Evolutionary conservation across 2,888 invertebrate species (phyloP), one percentile per base, ranked within the genome.

Genomic region (Parasteatoda lunata): DNA sequence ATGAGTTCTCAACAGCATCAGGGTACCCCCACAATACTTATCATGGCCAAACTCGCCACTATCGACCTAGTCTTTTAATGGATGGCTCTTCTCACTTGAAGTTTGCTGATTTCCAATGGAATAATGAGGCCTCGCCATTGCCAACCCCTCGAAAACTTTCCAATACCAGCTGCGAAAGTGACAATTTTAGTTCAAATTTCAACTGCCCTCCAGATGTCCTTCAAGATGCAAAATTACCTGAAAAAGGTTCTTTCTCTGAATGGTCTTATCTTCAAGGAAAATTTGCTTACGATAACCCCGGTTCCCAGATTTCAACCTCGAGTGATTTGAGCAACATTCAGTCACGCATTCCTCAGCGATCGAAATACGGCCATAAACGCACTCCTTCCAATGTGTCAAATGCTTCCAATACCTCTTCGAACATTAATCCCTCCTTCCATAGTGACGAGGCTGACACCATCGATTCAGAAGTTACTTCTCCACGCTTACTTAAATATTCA

Each of bases 1-100:
- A 94, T 89, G 94, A 94, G 90, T 94, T 94, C 90, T 92, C 93
- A 3, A 93, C 93, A 51, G 92, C 93, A 48, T 93, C 93, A 71
- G 94, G 94, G 0, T 96, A 94, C 92, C 94, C 94, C 65, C 96
- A 97, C 92, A 96, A 97, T 92, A 97, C 97, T 3, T 98, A 97
- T 93, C 97, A 97, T 92, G 97, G 97, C 0, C 96, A 96, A 75
- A 94, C 95, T 8, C 93, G 95, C 89, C 96, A 96, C 71, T 91
- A 91, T 73, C 89, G 92, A 82, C 92, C 92, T 71, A 88, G 85
- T 72, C 73, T 89, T 51, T 84, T 78, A 77, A 45, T 86, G 69
- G 88, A 86, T 77, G 79, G 78, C 71, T 69, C 83, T 68, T 77
- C 75, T 64, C 95, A 95, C 1, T 92, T 95, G 75, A 93, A 95